A percentile compares a stretch with the other conserved stretches of the same genome.
phyloP scores from a whole-genome alignment of 2,113 vertebrate species.

The Merops nubicus region DNA sequence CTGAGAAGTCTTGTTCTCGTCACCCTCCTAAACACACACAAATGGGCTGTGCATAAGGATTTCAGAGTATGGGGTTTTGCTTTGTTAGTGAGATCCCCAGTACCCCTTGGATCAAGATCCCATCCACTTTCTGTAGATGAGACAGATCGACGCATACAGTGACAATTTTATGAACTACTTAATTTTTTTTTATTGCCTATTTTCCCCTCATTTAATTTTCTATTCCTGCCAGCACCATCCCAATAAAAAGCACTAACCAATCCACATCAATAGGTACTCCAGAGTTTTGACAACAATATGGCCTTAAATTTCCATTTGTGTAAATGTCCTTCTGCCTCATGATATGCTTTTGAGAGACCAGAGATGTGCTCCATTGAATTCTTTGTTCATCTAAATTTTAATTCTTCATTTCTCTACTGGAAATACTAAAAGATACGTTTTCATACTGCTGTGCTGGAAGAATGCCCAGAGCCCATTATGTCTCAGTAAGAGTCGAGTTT shows the following conservation, averaged over 20 bases:
- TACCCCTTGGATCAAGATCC: background rate
- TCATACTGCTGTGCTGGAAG: slow-evolving; percentile 31
- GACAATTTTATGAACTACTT: background rate
- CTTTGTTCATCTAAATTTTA: background rate
- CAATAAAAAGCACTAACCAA: background rate
- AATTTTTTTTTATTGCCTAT: background rate
- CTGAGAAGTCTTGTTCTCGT: too few species aligned
- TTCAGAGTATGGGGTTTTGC: accelerated
- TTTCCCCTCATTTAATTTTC: background rate
- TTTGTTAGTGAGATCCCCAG: background rate
- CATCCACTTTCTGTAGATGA: background rate
- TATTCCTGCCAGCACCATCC: background rate
- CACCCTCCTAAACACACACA: background rate
- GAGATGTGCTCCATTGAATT: background rate
- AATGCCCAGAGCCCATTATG: slow-evolving; percentile 28
- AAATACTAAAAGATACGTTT: slow-evolving; percentile 10
- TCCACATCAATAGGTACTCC: background rate
- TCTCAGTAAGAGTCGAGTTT: background rate
- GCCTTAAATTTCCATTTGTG: background rate
- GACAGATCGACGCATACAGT: background rate
- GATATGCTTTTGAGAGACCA: background rate
- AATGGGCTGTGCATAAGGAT: accelerated
- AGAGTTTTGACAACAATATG: background rate
- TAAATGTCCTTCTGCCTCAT: background rate
- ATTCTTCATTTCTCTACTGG: background rate